These are phyloP conservation scores for Mamestra brassicae DNA, from an alignment of 2,888 invertebrate genomes.

Conservation along the genomic window DNA sequence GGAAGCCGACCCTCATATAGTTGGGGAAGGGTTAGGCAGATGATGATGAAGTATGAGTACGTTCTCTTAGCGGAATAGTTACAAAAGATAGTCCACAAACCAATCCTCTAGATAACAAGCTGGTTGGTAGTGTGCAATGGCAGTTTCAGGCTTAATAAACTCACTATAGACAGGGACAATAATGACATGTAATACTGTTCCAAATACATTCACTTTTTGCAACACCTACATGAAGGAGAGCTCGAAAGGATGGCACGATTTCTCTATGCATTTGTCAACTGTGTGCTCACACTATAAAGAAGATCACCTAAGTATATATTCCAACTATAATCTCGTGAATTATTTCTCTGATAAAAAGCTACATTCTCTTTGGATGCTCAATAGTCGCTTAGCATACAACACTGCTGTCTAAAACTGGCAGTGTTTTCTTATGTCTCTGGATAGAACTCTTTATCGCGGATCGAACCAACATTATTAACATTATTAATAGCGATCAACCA, in stretches of 20 bases:
- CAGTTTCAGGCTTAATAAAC: neutral
- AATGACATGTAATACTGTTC: neutral
- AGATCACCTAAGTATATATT: neutral
- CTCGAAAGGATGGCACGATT: constrained; percentile 26
- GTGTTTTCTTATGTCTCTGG: no score
- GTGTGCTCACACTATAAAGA: neutral
- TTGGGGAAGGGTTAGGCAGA: no score
- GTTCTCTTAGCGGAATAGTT: neutral
- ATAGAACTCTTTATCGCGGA: no score
- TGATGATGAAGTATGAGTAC: no score
- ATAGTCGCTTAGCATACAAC: no score
- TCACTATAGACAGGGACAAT: neutral
- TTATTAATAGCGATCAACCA: no score
- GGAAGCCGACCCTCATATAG: no score
- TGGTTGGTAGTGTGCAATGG: neutral
- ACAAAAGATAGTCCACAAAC: neutral
- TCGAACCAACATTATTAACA: no score
- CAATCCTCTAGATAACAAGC: neutral
- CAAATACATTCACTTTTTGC: constrained; percentile 42
- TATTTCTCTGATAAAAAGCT: no score
- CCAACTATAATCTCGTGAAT: no score
- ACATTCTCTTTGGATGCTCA: no score
- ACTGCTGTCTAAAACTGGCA: no score
- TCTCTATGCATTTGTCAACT: constrained; percentile 17
- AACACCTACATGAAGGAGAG: constrained; percentile 17